A percentile compares a stretch with the other conserved stretches of the same genome.
These are phyloP conservation scores for Peucedramus taeniatus DNA, from an alignment of 2,113 vertebrate species.

Conservation along the genomic window DNA sequence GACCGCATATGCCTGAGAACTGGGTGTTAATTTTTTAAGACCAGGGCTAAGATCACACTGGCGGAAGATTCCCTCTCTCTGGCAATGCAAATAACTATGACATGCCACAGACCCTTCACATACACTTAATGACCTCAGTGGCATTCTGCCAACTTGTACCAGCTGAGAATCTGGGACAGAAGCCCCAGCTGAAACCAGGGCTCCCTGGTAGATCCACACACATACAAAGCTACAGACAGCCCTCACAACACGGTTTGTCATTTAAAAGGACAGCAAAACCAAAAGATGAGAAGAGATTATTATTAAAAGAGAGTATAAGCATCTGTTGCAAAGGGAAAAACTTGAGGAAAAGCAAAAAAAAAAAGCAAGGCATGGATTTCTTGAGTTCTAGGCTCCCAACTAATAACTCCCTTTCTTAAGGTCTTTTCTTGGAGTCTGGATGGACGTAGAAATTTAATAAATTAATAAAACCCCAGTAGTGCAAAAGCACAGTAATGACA, in stretches of 20 bases:
- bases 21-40: not conserved
- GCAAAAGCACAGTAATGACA: not conserved
- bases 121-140: not conserved
- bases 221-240: not conserved
- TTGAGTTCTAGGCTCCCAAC: not conserved
- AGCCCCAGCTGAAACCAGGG: slow-evolving; percentile 6
- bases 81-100: not conserved
- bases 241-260: not conserved
- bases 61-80: not conserved
- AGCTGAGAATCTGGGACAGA: slow-evolving; percentile 31
- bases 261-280: not conserved
- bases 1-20: not conserved
- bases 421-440: not conserved
- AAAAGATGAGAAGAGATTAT: not conserved
- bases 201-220: not conserved
- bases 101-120: not conserved
- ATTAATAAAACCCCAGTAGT: not conserved
- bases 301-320: not conserved
- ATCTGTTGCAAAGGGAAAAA: not conserved
- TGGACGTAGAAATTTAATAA: not conserved
- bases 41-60: not conserved
- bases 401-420: not conserved
- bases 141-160: not conserved
- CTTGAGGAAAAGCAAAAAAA: not conserved
- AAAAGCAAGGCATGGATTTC: not conserved